Evolutionary conservation across 2,888 invertebrate species (phyloP).

Genomic region (Thalpophila matura): DNA sequence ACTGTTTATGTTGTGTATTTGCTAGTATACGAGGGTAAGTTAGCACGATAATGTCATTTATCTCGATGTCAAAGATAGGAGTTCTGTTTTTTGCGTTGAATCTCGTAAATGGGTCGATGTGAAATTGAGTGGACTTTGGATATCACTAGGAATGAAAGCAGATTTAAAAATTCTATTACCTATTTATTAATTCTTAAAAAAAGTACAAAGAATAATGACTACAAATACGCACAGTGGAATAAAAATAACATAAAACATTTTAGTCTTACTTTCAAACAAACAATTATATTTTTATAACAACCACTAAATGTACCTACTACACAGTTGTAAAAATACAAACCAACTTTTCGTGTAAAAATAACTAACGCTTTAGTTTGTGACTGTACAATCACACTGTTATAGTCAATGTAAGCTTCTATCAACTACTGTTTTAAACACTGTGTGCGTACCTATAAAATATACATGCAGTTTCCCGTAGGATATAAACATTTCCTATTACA

Average conservation of each 20-base stretch:
- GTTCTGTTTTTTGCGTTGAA: too few species aligned
- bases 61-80: not conserved
- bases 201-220: too few species aligned
- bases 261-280: not conserved
- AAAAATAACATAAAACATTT: not conserved
- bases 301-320: not conserved
- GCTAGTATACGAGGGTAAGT: not conserved
- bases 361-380: slow-evolving; percentile 26
- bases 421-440: too few species aligned
- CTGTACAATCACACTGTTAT: slow-evolving; percentile 25
- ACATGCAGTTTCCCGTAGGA: too few species aligned
- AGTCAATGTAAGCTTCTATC: slow-evolving; percentile 35
- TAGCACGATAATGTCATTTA: not conserved
- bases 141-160: too few species aligned
- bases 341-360: not conserved
- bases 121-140: too few species aligned
- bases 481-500: too few species aligned
- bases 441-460: slow-evolving; percentile 5
- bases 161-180: too few species aligned
- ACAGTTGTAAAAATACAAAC: not conserved
- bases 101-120: too few species aligned
- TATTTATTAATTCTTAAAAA: too few species aligned
- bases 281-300: slow-evolving; percentile 3
- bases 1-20: not conserved
- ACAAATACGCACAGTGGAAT: too few species aligned